phyloP scores from a whole-genome alignment of 2,113 vertebrate species.

The Micronisus gabar region DNA sequence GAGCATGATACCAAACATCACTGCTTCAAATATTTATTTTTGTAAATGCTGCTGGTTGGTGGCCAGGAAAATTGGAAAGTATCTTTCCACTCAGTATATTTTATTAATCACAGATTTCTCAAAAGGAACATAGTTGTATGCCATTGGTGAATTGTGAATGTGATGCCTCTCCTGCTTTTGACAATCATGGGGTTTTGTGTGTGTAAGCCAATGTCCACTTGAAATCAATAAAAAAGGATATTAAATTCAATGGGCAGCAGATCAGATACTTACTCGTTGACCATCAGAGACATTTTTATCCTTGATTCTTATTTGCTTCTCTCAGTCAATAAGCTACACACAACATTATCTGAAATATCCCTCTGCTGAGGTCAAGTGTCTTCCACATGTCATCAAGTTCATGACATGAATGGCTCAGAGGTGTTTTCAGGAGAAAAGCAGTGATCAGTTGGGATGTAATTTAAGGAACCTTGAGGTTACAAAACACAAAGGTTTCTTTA shows the following conservation, averaged over 20 bases:
- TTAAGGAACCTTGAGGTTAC: not conserved
- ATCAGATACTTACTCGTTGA: not conserved
- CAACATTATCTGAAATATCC: not conserved
- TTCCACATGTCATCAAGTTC: not conserved
- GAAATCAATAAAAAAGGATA: not conserved
- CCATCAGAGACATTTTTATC: not conserved
- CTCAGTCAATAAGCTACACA: not conserved
- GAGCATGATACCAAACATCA: not conserved
- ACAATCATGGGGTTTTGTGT: not conserved
- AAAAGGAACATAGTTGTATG: not conserved
- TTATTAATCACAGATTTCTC: not conserved
- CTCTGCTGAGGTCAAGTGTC: not conserved
- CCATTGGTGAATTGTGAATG: not conserved
- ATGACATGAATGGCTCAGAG: not conserved
- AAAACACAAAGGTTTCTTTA: not conserved
- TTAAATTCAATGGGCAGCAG: not conserved
- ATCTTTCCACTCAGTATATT: not conserved
- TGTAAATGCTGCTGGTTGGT: not conserved
- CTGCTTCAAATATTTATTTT: not conserved
- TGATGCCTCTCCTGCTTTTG: not conserved
- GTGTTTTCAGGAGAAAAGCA: not conserved
- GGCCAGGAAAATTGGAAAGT: not conserved
- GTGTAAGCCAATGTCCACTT: not conserved
- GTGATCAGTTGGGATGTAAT: not conserved
- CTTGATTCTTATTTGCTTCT: not conserved